These are phyloP conservation scores for Lapara coniferarum DNA, from an alignment of 2,888 invertebrate species.

Conservation along the genomic window DNA sequence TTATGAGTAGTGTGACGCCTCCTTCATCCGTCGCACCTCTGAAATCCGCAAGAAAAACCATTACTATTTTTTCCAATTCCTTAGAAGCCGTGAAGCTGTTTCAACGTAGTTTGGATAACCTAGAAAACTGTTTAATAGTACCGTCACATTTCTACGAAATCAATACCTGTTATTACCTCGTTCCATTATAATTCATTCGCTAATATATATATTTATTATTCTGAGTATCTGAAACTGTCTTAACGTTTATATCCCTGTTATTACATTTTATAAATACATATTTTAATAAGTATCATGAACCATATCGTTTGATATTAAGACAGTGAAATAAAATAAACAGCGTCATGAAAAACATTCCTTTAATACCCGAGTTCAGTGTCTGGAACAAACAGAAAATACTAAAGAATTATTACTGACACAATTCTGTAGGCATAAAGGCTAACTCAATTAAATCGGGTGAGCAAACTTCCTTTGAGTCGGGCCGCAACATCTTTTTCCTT, in stretches of 20 bases:
- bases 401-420: constrained; percentile 41
- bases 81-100: no score
- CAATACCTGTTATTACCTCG: neutral
- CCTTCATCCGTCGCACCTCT: no score
- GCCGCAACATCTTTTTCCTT: constrained; percentile 54
- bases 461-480: constrained; percentile 51
- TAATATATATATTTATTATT: no score
- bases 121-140: no score
- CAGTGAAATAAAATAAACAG: constrained; percentile 34
- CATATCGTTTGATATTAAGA: constrained; percentile 13
- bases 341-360: constrained; percentile 33
- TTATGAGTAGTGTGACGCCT: no score
- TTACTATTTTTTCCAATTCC: no score
- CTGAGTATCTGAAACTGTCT: no score
- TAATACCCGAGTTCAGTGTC: constrained; percentile 30
- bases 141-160: neutral
- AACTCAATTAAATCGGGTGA: constrained; percentile 57
- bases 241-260: neutral
- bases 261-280: constrained; percentile 5
- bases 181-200: no score
- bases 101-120: no score
- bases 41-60: no score
- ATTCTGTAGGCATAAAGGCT: constrained; percentile 51
- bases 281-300: constrained; percentile 20
- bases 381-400: constrained; percentile 39